These are phyloP conservation scores for Protophormia terraenovae DNA, from an alignment of 2,888 invertebrate genomes.

Conservation along the genomic window DNA sequence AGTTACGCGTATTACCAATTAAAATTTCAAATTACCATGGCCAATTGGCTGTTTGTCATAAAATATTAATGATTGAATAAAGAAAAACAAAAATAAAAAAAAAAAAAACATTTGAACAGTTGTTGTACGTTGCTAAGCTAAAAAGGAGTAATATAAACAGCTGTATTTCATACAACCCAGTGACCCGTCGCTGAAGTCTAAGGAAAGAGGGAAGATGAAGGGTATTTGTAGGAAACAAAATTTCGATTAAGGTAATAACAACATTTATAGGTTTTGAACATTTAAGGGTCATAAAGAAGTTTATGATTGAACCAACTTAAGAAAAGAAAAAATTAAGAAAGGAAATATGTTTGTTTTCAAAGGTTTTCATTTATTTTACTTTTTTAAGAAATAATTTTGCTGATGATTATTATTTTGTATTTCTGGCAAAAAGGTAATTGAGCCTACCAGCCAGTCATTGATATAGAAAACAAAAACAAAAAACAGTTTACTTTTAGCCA, in stretches of 20 bases:
- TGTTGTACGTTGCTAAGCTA: neutral
- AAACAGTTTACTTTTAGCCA: neutral
- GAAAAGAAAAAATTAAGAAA: conserved; percentile 38
- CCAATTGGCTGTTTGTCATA: conserved; percentile 62
- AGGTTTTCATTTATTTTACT: conserved; percentile 10
- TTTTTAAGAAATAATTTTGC: conserved; percentile 16
- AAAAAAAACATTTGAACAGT: conserved; percentile 19
- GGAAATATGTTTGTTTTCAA: neutral
- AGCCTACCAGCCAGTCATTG: conserved; percentile 19
- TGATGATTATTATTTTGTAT: conserved; percentile 44
- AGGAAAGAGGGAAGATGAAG: neutral
- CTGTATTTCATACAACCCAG: too few relatives aligned
- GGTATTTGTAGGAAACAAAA: conserved; percentile 27
- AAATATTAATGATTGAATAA: conserved; percentile 63
- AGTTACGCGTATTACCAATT: conserved; percentile 65
- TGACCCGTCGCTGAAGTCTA: conserved; percentile 6
- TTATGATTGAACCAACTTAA: conserved; percentile 41
- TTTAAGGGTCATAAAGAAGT: conserved; percentile 63
- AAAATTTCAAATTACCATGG: conserved; percentile 63
- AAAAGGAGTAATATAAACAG: too few relatives aligned
- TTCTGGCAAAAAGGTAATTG: conserved; percentile 29
- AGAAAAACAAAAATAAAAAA: too few relatives aligned
- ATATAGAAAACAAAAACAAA: neutral
- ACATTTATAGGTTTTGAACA: conserved; percentile 61
- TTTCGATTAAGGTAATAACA: conserved; percentile 66